Evolutionary conservation across 1,140 invertebrate genomes (phyloP), one percentile per base, ranked within the genome.

Genomic region (Lineus longissimus): DNA sequence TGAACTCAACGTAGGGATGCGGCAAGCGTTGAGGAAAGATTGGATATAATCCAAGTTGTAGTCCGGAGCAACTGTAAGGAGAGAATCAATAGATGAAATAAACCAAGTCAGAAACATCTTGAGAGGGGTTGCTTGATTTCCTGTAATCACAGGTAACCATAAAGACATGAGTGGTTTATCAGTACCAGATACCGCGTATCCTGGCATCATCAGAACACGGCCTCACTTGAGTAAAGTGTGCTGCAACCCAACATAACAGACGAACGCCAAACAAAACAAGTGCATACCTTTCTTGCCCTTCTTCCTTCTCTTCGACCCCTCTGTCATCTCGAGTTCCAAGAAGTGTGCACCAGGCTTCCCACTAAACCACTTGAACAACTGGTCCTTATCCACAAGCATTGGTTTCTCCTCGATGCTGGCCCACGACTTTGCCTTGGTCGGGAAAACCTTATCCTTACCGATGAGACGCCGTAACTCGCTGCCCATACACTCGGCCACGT

Each of bases 351-450:
- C 65, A 9, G 65, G 62, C 19, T 77, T 71, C 13, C 62, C 63
- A 1, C 33, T n/a, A 65, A 80, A 80, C 69, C 77, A 73, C 47
- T 71, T 70, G 64, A 79, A 76, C 40, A 73, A 59, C 55, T 76
- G 71, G 1, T 62, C 62, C 40, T 70, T 72, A 62, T 80, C 77
- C 22, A 73, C 64, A 23, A 78, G 68, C 69, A 80, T 68, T 23
- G 76, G 76, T 7, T 63, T 55, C 29, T 74, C 72, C 0, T 63
- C 65, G 15, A 74, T 36, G 27, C 67, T 64, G 7, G 76, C 75
- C 75, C 74, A 78, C 27, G 55, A 41, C 9, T 66, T 61, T 23
- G 17, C 47, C 54, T 73, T 76, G 9, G 73, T 72, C 22, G 70
- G 70, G 22, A 79, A 68, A 9, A 78, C 64, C 33, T 36, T 36